These are phyloP conservation scores for Polypedilum pembai DNA, from an alignment of 1,140 invertebrate species.

Conservation along the genomic window DNA sequence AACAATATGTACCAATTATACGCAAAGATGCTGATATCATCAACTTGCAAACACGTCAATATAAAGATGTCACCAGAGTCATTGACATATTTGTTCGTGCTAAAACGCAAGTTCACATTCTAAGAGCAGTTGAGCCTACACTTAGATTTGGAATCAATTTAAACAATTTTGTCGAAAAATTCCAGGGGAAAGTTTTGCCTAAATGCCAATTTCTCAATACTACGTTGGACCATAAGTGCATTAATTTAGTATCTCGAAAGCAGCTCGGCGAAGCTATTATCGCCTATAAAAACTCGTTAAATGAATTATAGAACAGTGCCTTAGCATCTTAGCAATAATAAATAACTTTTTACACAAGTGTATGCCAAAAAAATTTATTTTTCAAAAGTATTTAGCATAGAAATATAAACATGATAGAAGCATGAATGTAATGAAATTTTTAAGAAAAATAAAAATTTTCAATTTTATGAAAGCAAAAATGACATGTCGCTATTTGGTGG, in stretches of 20 bases:
- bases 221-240: conserved; percentile 34
- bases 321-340: not conserved
- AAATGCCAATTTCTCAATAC: not conserved
- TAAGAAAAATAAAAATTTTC: conserved; percentile 32
- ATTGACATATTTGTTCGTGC: conserved; percentile 42
- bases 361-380: conserved; percentile 18
- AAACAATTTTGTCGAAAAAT: conserved; percentile 35
- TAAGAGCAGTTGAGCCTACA: conserved; percentile 42
- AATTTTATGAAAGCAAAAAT: conserved; percentile 49
- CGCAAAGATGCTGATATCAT: conserved; percentile 56
- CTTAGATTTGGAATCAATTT: conserved; percentile 39
- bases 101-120: conserved; percentile 39
- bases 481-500: conserved; percentile 43
- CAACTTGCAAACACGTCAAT: conserved; percentile 40
- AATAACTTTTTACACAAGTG: not conserved
- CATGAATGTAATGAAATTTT: conserved; percentile 29
- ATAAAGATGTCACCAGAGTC: conserved; percentile 36
- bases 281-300: conserved; percentile 37
- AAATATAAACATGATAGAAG: not conserved
- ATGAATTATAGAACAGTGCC: not conserved
- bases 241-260: conserved; percentile 42
- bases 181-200: not conserved
- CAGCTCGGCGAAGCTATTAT: conserved; percentile 43
- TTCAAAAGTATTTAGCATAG: not conserved
- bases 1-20: conserved; percentile 52